These are phyloP conservation scores for Recurvirostra avosetta DNA, from an alignment of 2,113 vertebrate genomes.

Conservation along the genomic window DNA sequence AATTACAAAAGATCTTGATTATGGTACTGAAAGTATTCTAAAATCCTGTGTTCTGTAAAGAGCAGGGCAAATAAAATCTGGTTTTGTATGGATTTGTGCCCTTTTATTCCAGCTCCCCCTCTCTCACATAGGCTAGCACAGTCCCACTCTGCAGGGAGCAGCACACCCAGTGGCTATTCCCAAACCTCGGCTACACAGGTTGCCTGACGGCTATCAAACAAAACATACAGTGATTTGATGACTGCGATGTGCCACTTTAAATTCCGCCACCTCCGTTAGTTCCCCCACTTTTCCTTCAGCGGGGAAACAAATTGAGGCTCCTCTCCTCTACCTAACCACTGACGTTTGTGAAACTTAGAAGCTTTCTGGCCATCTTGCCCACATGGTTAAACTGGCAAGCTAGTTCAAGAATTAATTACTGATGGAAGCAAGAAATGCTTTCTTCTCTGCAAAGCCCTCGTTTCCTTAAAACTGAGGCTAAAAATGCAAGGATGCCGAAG, in stretches of 20 bases:
- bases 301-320: not conserved
- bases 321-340: not conserved
- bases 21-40: not conserved
- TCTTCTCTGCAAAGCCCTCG: not conserved
- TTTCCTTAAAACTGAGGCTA: not conserved
- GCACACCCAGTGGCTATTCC: not conserved
- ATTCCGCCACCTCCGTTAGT: not conserved
- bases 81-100: not conserved
- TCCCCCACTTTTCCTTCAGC: not conserved
- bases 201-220: not conserved
- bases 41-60: not conserved
- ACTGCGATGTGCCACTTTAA: not conserved
- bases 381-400: not conserved
- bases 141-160: fast-evolving
- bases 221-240: not conserved
- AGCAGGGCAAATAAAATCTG: not conserved
- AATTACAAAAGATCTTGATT: not conserved
- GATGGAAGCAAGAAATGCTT: not conserved
- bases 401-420: not conserved
- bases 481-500: not conserved
- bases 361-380: not conserved
- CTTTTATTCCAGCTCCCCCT: not conserved
- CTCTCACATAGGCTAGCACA: not conserved
- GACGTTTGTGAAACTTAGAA: not conserved
- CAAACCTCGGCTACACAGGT: not conserved